Percentiles rank a stretch among this genome's conserved stretches.
Conservation (phyloP, 2,888 invertebrate genomes). For the Phytoseiulus persimilis region DNA sequence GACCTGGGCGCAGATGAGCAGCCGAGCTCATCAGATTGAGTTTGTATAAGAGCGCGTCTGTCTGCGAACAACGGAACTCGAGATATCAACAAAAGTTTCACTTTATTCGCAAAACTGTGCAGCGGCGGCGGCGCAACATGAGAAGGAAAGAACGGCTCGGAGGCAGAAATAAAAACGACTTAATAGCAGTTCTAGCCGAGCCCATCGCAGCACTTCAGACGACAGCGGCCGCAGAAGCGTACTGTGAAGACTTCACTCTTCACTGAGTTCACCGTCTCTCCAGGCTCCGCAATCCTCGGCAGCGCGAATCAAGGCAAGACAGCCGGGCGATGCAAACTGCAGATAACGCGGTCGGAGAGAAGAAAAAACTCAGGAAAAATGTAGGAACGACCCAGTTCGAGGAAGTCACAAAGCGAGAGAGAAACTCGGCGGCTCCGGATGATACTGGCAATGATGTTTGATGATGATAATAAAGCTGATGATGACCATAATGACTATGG, state of each 20-base stretch:
- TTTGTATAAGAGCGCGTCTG: neutral
- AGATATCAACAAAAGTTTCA: neutral
- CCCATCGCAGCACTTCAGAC: neutral
- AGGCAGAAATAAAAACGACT: neutral
- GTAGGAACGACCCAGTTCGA: neutral
- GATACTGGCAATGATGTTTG: neutral
- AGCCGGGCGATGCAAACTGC: neutral
- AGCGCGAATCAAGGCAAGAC: neutral
- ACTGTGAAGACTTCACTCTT: neutral
- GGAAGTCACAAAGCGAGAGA: neutral
- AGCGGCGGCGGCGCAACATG: neutral
- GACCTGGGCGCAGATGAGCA: too few relatives aligned
- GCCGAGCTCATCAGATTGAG: too few relatives aligned
- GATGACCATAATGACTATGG: conserved; percentile 5
- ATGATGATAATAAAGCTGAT: neutral
- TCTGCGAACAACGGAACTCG: neutral
- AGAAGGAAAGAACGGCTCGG: neutral
- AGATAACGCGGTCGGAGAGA: neutral
- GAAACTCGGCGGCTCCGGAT: neutral
- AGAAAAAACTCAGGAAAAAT: neutral
- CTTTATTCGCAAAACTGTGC: neutral
- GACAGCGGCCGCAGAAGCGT: neutral
- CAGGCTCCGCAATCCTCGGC: neutral
- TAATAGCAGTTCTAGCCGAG: neutral
- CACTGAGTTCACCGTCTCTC: neutral